Evolutionary conservation across 2,797 vertebrate genomes (phyloP).

Genomic region (Falco concolor): DNA sequence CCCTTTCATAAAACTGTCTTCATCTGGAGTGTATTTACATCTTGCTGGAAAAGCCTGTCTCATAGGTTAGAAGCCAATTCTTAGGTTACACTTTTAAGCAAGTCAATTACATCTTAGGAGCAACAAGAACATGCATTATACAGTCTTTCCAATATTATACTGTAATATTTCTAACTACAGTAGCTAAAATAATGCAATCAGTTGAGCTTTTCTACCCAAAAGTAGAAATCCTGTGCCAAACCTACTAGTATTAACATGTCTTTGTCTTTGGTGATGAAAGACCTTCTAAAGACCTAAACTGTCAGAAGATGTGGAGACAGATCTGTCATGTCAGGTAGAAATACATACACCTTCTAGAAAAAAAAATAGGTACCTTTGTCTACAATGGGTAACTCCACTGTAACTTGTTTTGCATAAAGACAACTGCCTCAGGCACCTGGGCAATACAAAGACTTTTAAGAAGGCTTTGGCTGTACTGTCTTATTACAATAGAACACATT

Average conservation of each 20-base stretch:
- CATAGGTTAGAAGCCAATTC: neutral
- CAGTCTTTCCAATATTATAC: neutral
- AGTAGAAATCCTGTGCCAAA: neutral
- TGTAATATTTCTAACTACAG: neutral
- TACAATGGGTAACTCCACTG: neutral
- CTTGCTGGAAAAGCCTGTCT: neutral
- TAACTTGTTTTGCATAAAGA: neutral
- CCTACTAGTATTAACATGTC: neutral
- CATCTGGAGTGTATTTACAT: neutral
- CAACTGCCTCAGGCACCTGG: neutral
- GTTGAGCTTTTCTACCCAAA: neutral
- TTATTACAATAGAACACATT: neutral
- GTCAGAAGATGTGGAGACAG: neutral
- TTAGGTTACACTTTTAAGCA: neutral
- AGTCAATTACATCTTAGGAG: neutral
- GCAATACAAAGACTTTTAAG: neutral
- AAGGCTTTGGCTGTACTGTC: neutral
- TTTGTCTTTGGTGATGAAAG: neutral
- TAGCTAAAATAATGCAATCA: neutral
- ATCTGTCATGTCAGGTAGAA: neutral
- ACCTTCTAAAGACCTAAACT: neutral
- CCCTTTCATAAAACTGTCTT: neutral
- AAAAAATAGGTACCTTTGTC: neutral
- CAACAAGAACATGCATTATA: neutral
- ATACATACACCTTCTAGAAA: neutral